A percentile compares a stretch with the other conserved stretches of the same genome.
Conservation (phyloP, 2,797 vertebrate genomes). For the Spondyliosoma cantharus region DNA sequence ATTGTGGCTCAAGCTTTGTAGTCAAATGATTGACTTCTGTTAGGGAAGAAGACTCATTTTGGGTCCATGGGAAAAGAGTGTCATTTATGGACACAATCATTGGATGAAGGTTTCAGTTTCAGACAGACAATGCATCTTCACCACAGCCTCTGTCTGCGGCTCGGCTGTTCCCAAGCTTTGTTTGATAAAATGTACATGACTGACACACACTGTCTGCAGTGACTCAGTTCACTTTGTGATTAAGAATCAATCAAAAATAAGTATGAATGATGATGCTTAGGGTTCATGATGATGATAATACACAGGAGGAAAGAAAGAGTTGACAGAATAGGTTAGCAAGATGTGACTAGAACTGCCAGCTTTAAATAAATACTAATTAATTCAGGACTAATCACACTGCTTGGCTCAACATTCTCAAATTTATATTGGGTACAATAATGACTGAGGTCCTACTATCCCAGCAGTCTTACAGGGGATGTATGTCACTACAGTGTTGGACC, state of each 20-base stretch:
- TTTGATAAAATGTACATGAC: neutral
- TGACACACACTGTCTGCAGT: slow-evolving; percentile 9
- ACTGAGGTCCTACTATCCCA: neutral
- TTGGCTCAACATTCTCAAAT: neutral
- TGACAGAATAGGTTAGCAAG: neutral
- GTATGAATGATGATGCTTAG: neutral
- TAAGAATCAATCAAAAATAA: neutral
- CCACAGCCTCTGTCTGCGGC: slow-evolving; percentile 18
- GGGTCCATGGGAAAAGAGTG: neutral
- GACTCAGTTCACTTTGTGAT: slow-evolving; percentile 20
- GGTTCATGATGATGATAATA: neutral
- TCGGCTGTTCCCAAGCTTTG: neutral
- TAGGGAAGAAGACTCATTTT: neutral
- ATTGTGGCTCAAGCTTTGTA: neutral
- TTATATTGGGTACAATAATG: neutral
- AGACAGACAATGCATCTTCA: slow-evolving; percentile 11
- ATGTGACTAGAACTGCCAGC: neutral
- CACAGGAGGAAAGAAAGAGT: neutral
- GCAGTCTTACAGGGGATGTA: neutral
- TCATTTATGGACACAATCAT: neutral
- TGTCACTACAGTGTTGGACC: neutral
- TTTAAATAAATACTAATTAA: neutral
- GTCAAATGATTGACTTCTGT: slow-evolving; percentile 1
- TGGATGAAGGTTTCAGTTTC: slow-evolving; percentile 25
- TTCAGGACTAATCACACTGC: neutral